Conservation (phyloP, 2,113 vertebrate species). For the Cryptomyrus ogoouensis region DNA sequence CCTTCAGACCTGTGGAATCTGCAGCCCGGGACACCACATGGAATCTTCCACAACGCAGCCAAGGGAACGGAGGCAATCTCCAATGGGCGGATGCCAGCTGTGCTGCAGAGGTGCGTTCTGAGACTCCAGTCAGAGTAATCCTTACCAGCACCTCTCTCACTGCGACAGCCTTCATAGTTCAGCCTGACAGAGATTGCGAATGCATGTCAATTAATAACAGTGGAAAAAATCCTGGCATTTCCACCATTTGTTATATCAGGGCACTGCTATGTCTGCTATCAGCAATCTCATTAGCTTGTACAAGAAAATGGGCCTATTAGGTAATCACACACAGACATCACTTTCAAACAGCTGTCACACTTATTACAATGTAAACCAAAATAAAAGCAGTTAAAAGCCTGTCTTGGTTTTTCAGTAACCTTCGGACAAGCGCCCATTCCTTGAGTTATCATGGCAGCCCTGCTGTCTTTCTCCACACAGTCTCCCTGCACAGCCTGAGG, state of each 20-base stretch:
- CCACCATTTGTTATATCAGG: constrained; percentile 9
- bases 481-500: background rate
- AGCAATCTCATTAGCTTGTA: background rate
- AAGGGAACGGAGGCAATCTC: background rate
- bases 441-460: background rate
- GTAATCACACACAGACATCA: background rate
- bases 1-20: background rate
- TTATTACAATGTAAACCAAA: background rate
- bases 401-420: background rate
- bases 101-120: background rate
- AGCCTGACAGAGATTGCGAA: background rate
- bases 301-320: background rate
- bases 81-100: background rate
- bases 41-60: background rate
- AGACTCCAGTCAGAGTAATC: background rate
- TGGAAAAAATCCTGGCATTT: background rate
- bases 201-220: background rate
- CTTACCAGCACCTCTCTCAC: background rate
- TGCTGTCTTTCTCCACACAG: background rate
- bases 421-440: background rate
- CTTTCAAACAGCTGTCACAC: background rate
- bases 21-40: background rate
- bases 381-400: background rate
- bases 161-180: too few species aligned
- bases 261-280: constrained; percentile 11